A percentile compares a stretch with the other conserved stretches of the same genome.
Conservation (phyloP, 2,888 invertebrate species). For the Hemicrepidius hirtus region DNA sequence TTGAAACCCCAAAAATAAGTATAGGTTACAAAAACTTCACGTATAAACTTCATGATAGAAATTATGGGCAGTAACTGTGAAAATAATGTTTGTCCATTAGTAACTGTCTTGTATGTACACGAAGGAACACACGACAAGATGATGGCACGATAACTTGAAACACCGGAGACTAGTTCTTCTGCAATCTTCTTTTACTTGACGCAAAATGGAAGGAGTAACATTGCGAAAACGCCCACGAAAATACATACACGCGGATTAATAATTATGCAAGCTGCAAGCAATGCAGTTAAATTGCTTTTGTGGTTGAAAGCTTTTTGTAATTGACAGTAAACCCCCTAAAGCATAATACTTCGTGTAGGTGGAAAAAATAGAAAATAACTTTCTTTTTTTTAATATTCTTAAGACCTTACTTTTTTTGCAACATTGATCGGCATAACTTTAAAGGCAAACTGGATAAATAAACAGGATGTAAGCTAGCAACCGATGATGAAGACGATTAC, state of each 20-base stretch:
- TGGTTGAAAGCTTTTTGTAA: neutral
- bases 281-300: neutral
- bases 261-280: neutral
- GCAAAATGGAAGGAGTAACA: slow-evolving; percentile 4
- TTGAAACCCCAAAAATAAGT: too few relatives aligned
- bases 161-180: slow-evolving; percentile 9
- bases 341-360: neutral
- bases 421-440: too few relatives aligned
- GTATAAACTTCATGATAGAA: slow-evolving; percentile 17
- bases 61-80: slow-evolving; percentile 29
- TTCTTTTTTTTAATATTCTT: too few relatives aligned
- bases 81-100: slow-evolving; percentile 38
- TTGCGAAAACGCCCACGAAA: slow-evolving; percentile 22
- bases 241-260: neutral
- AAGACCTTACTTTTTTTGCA: too few relatives aligned
- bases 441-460: slow-evolving; percentile 14
- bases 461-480: slow-evolving; percentile 27
- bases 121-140: slow-evolving; percentile 25
- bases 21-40: neutral
- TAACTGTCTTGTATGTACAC: slow-evolving; percentile 33
- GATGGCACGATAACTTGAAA: slow-evolving; percentile 29
- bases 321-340: neutral
- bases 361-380: neutral
- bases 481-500: slow-evolving; percentile 31
- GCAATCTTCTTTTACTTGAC: slow-evolving; percentile 16